Conservation (phyloP, 2,888 invertebrate species). For the Agonopterix alstromeriana region DNA sequence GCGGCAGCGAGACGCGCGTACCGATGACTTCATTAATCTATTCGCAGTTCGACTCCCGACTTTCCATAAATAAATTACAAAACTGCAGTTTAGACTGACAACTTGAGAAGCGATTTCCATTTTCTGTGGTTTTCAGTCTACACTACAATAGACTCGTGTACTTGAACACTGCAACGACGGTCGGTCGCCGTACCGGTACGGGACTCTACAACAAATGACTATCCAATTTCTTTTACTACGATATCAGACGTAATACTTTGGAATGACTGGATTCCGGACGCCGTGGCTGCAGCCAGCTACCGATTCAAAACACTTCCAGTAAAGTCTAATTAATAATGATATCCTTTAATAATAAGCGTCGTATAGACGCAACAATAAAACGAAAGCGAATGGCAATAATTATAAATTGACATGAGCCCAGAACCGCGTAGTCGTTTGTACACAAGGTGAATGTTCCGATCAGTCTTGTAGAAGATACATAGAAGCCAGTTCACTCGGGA, state of each 20-base stretch:
- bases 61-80: slow-evolving; percentile 11
- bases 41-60: slow-evolving; percentile 35
- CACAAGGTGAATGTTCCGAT: slow-evolving; percentile 61
- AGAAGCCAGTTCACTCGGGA: slow-evolving; percentile 50
- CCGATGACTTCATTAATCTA: slow-evolving; percentile 30
- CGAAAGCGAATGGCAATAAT: slow-evolving; percentile 28
- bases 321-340: slow-evolving; percentile 30
- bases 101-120: too few relatives aligned
- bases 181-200: slow-evolving; percentile 15
- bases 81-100: too few relatives aligned
- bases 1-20: slow-evolving; percentile 3
- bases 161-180: neutral
- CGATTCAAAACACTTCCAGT: slow-evolving; percentile 6
- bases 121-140: too few relatives aligned
- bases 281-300: slow-evolving; percentile 5
- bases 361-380: slow-evolving; percentile 19
- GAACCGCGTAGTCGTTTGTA: slow-evolving; percentile 39
- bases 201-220: slow-evolving; percentile 14
- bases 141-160: too few relatives aligned
- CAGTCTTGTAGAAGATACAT: slow-evolving; percentile 62
- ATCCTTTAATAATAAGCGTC: slow-evolving; percentile 23
- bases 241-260: slow-evolving; percentile 16
- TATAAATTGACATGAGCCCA: slow-evolving; percentile 64
- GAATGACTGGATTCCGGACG: slow-evolving; percentile 14
- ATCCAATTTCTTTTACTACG: slow-evolving; percentile 3